phyloP scores from a whole-genome alignment of 2,888 invertebrate species.

The Chydorus sphaericus region DNA sequence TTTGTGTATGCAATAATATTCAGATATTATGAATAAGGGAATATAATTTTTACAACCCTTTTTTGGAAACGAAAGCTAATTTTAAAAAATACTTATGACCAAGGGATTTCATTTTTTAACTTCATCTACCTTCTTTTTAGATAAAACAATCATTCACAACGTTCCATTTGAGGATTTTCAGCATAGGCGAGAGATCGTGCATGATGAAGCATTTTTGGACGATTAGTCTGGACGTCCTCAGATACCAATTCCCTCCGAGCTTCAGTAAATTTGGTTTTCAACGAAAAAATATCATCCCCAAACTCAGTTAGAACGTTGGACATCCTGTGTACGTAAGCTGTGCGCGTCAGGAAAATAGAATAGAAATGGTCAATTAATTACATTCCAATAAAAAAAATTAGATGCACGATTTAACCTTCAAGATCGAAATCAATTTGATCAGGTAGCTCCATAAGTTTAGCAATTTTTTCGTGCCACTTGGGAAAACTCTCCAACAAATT shows the following conservation, averaged over 20 bases:
- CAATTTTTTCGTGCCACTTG: slow-evolving; percentile 43
- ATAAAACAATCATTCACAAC: neutral
- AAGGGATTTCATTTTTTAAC: no score
- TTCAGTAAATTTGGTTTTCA: slow-evolving; percentile 61
- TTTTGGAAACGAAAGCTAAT: no score
- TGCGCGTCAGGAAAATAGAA: neutral
- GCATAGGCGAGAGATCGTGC: neutral
- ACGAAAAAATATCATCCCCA: slow-evolving; percentile 50
- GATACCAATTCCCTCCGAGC: slow-evolving; percentile 73
- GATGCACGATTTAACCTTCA: slow-evolving; percentile 52
- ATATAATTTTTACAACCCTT: no score
- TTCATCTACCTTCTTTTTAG: no score
- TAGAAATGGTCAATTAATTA: neutral
- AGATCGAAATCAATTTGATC: slow-evolving; percentile 92
- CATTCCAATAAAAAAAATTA: neutral
- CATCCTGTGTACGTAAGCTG: slow-evolving; percentile 79
- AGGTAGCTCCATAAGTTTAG: slow-evolving; percentile 59
- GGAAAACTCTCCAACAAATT: slow-evolving; percentile 50
- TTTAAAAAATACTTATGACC: no score
- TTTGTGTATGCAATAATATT: no score
- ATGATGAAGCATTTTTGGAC: neutral
- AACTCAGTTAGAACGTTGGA: slow-evolving; percentile 68
- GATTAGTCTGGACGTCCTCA: slow-evolving; percentile 44
- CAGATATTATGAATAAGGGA: no score
- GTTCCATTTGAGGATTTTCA: neutral